These are phyloP conservation scores for Brachypterus glaber DNA, from an alignment of 2,888 invertebrate genomes.

Conservation along the genomic window DNA sequence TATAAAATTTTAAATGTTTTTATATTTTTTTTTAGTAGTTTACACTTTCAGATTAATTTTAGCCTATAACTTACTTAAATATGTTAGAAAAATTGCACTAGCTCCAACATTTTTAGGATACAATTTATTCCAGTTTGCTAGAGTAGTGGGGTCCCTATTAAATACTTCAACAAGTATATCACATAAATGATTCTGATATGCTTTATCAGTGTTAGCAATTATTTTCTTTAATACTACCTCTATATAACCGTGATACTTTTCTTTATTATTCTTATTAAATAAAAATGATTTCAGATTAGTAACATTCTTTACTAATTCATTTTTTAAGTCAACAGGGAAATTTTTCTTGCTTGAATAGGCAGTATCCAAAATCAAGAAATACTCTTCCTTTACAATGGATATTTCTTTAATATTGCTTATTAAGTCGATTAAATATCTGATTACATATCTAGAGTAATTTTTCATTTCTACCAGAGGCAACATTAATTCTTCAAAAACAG, in stretches of 20 bases:
- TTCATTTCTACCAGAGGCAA: slow-evolving; percentile 61
- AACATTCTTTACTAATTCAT: slow-evolving; percentile 46
- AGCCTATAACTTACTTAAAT: slow-evolving; percentile 42
- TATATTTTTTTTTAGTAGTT: too few species aligned
- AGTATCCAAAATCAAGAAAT: slow-evolving; percentile 51
- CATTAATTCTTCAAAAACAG: slow-evolving; percentile 69
- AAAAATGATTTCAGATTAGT: slow-evolving; percentile 25
- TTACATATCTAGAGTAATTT: slow-evolving; percentile 56
- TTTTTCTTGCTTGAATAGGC: slow-evolving; percentile 48
- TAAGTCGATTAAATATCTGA: slow-evolving; percentile 51
- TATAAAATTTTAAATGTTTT: too few species aligned
- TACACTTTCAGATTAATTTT: too few species aligned
- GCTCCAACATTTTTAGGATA: slow-evolving; percentile 57
- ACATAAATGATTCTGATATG: slow-evolving; percentile 48
- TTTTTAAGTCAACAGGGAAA: slow-evolving; percentile 46
- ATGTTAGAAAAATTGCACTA: slow-evolving; percentile 54
- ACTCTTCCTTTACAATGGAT: slow-evolving; percentile 42
- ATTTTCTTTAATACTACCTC: slow-evolving; percentile 58
- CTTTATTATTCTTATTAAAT: slow-evolving; percentile 32
- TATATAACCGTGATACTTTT: slow-evolving; percentile 42
- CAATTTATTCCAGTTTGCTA: slow-evolving; percentile 57
- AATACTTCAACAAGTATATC: slow-evolving; percentile 54
- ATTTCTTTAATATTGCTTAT: slow-evolving; percentile 22
- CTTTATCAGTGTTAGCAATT: slow-evolving; percentile 44
- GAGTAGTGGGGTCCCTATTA: slow-evolving; percentile 52